A percentile compares a stretch with the other conserved stretches of the same genome.
These are phyloP conservation scores for Diorhabda carinulata DNA, from an alignment of 1,140 invertebrate genomes.

Conservation along the genomic window DNA sequence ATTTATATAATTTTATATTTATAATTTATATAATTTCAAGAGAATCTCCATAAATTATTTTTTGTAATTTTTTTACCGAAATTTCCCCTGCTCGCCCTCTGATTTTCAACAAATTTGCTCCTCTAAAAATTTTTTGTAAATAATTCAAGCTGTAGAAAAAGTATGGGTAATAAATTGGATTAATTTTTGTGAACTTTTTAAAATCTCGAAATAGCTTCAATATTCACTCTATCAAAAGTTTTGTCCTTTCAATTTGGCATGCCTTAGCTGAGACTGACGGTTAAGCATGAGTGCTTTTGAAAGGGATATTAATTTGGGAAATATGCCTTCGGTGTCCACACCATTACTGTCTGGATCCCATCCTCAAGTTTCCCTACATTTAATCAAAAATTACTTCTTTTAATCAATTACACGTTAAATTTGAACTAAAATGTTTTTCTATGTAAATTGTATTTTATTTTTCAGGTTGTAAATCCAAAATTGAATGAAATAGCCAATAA, in stretches of 20 bases:
- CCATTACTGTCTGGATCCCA: constrained; percentile 35
- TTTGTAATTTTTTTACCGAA: too few species aligned
- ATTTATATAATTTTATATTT: too few species aligned
- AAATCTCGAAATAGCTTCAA: too few species aligned
- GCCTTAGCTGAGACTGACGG: constrained; percentile 57
- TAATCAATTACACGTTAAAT: constrained; percentile 2
- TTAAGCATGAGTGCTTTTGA: constrained; percentile 68
- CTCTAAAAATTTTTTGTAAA: too few species aligned
- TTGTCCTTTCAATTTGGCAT: constrained; percentile 66
- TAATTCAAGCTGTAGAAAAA: too few species aligned
- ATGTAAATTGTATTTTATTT: constrained; percentile 1
- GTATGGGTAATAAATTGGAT: too few species aligned
- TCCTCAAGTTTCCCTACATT: constrained; percentile 24
- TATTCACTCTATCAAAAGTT: too few species aligned
- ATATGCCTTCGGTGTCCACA: constrained; percentile 75
- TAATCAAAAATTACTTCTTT: neutral
- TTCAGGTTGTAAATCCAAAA: constrained; percentile 24
- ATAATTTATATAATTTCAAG: too few species aligned
- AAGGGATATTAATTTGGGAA: constrained; percentile 59
- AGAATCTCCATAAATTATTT: too few species aligned
- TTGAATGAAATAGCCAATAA: constrained; percentile 22
- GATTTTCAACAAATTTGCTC: too few species aligned
- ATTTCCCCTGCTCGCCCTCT: too few species aligned
- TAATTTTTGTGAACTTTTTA: too few species aligned
- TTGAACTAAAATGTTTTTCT: neutral